These are phyloP conservation scores for Alloscopus bannaensis DNA, from an alignment of 2,888 invertebrate genomes.

Conservation along the genomic window DNA sequence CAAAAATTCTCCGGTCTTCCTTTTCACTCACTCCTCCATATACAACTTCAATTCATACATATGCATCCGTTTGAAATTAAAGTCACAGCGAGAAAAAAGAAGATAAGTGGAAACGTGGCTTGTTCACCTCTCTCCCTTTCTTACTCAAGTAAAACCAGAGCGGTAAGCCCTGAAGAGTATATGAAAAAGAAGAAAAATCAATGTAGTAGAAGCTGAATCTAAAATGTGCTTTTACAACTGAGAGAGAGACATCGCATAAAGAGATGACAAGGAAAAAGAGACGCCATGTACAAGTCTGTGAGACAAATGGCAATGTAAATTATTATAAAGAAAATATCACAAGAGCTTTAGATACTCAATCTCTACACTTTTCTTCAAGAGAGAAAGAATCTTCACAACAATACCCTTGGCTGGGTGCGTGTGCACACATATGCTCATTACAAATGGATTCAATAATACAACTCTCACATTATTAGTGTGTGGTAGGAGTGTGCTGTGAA, in stretches of 20 bases:
- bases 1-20: neutral
- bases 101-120: conserved; percentile 46
- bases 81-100: conserved; percentile 48
- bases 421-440: conserved; percentile 31
- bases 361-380: conserved; percentile 6
- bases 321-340: conserved; percentile 38
- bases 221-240: conserved; percentile 16
- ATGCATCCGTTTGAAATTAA: conserved; percentile 65
- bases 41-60: conserved; percentile 54
- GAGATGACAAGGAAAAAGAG: conserved; percentile 47
- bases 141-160: conserved; percentile 26
- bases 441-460: too few relatives aligned
- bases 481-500: too few relatives aligned
- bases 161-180: conserved; percentile 61
- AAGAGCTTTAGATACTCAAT: conserved; percentile 45
- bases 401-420: neutral
- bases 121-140: conserved; percentile 50
- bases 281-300: neutral
- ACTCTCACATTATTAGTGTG: too few relatives aligned
- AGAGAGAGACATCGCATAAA: conserved; percentile 25
- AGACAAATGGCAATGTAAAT: conserved; percentile 58
- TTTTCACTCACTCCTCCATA: neutral
- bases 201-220: conserved; percentile 56
- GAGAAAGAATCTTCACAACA: too few relatives aligned
- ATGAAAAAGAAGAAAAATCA: conserved; percentile 58